phyloP scores from a whole-genome alignment of 2,888 invertebrate species.

The Hedya salicella region DNA sequence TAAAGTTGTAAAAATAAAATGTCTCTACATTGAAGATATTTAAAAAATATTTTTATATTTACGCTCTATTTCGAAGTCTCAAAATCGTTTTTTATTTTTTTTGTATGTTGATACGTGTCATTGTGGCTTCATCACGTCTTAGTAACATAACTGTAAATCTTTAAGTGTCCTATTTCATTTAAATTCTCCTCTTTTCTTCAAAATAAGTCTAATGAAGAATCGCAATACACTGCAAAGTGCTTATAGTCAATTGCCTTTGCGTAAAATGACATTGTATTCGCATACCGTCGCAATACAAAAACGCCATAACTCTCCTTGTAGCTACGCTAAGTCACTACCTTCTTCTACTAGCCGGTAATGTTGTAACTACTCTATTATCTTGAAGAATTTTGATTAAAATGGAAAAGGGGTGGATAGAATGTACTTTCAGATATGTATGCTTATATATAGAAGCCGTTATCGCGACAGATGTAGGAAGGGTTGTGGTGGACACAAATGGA shows the following conservation, averaged over 20 bases:
- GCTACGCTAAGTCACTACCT: neutral
- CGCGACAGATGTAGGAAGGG: conserved; percentile 71
- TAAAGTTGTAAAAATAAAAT: no score
- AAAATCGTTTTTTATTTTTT: no score
- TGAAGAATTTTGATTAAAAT: conserved; percentile 49
- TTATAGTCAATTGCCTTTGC: conserved; percentile 25
- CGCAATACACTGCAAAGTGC: conserved; percentile 8
- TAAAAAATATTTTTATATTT: no score
- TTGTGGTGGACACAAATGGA: conserved; percentile 74
- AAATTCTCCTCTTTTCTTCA: neutral
- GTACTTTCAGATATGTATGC: conserved; percentile 39
- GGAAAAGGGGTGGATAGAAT: conserved; percentile 51
- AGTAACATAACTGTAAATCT: no score
- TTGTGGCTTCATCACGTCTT: no score
- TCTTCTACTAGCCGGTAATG: neutral
- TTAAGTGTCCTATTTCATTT: no score
- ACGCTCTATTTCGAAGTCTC: no score
- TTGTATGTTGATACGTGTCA: no score
- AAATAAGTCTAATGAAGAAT: conserved; percentile 7
- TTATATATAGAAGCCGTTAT: conserved; percentile 56
- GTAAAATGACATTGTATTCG: conserved; percentile 23
- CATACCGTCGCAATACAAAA: neutral
- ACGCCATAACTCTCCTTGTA: conserved; percentile 6
- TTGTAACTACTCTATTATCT: conserved; percentile 31
- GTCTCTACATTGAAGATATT: no score